A percentile compares a stretch with the other conserved stretches of the same genome.
Conservation (phyloP, 2,888 invertebrate genomes). For the Rhagonycha fulva region DNA sequence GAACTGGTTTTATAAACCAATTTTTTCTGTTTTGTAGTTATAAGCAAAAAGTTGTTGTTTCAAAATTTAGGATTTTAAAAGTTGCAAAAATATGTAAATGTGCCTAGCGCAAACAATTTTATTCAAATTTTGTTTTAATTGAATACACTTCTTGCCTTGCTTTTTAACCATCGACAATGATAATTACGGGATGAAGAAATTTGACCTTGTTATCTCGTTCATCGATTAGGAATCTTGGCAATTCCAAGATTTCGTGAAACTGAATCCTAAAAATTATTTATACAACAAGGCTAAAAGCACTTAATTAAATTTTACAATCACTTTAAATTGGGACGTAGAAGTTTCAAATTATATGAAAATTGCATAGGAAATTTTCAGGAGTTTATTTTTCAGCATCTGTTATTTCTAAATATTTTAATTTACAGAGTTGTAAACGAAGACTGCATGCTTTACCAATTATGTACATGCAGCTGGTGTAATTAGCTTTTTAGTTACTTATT, state of each 20-base stretch:
- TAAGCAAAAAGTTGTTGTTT: not conserved
- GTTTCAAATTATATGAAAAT: not conserved
- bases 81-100: not conserved
- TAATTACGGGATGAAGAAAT: not conserved
- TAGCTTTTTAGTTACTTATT: not conserved
- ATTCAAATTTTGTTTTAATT: not conserved
- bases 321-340: not conserved
- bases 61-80: not conserved
- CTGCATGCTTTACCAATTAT: not conserved
- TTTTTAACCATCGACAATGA: not conserved
- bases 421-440: not conserved
- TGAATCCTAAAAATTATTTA: not conserved
- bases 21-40: not conserved
- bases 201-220: not conserved
- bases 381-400: not conserved
- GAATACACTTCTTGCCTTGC: not conserved
- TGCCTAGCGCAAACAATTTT: not conserved
- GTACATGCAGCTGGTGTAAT: not conserved
- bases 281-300: not conserved
- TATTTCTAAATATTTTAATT: not conserved
- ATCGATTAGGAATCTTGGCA: not conserved
- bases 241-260: not conserved
- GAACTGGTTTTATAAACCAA: not conserved
- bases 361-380: not conserved
- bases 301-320: not conserved